These are phyloP conservation scores for Drosophila elegans DNA, from an alignment of 1,140 invertebrate genomes.

Conservation along the genomic window DNA sequence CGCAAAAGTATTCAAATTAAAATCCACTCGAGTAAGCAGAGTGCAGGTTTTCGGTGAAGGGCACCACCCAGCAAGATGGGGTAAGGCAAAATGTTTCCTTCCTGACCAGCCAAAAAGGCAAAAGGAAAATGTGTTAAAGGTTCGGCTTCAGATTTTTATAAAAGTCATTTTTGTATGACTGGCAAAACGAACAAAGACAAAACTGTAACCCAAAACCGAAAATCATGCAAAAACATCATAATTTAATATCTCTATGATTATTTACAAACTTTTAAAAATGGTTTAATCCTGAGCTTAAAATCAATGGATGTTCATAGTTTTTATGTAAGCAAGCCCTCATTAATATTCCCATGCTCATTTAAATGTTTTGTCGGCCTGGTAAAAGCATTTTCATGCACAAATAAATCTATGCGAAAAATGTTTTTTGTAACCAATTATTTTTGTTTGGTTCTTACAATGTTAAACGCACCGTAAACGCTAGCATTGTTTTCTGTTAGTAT, in stretches of 20 bases:
- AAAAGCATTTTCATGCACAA: constrained; percentile 18
- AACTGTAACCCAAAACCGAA: background rate
- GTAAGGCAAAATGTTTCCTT: constrained; percentile 60
- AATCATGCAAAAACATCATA: background rate
- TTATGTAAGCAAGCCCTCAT: constrained; percentile 1
- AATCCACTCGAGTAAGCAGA: constrained; percentile 65
- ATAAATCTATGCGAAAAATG: constrained; percentile 16
- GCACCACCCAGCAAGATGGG: background rate
- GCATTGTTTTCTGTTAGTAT: constrained; percentile 20
- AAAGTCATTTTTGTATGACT: constrained; percentile 5
- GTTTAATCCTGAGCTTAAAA: background rate
- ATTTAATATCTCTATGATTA: background rate
- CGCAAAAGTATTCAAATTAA: constrained; percentile 79
- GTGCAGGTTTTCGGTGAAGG: constrained; percentile 27
- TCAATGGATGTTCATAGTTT: background rate
- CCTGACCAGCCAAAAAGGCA: constrained; percentile 19
- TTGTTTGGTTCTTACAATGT: background rate
- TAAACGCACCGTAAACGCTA: constrained; percentile 6
- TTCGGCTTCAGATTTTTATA: background rate
- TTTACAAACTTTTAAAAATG: background rate
- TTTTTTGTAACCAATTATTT: constrained; percentile 1
- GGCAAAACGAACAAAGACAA: background rate
- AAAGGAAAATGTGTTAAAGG: constrained; percentile 29
- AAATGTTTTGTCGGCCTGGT: constrained; percentile 8
- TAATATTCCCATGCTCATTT: constrained; percentile 4